Evolutionary conservation across 2,888 invertebrate species (phyloP).

Genomic region (Hyposoter didymator): DNA sequence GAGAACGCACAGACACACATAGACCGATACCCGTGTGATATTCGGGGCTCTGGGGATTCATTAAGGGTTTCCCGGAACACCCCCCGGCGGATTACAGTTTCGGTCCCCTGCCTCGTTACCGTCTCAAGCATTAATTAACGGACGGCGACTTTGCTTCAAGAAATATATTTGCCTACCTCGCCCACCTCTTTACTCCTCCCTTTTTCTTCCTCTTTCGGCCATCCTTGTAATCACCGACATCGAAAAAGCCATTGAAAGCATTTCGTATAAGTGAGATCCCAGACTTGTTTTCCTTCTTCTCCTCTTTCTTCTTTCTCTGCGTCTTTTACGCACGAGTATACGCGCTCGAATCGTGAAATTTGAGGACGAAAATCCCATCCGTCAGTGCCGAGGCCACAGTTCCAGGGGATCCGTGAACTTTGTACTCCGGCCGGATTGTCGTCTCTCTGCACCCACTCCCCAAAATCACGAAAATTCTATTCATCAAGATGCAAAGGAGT

Average conservation of each 20-base stretch:
- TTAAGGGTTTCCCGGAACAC: conserved; percentile 63
- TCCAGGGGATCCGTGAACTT: conserved; percentile 54
- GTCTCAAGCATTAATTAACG: conserved; percentile 67
- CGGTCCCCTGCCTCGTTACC: conserved; percentile 66
- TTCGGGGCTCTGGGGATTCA: conserved; percentile 65
- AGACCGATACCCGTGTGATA: conserved; percentile 58
- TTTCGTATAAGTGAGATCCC: conserved; percentile 59
- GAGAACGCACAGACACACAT: conserved; percentile 30
- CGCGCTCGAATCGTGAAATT: conserved; percentile 51
- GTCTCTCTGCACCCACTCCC: conserved; percentile 26
- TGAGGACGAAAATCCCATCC: conserved; percentile 63
- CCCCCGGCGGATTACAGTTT: conserved; percentile 66
- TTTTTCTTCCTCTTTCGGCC: conserved; percentile 33
- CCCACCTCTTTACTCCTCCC: conserved; percentile 44
- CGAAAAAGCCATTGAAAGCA: conserved; percentile 66
- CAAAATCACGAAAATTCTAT: conserved; percentile 59
- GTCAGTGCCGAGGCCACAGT: conserved; percentile 53
- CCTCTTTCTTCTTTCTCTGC: conserved; percentile 35
- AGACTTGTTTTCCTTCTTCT: conserved; percentile 50
- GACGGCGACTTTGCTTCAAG: conserved; percentile 67
- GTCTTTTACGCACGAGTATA: conserved; percentile 62
- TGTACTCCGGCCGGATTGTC: conserved; percentile 42
- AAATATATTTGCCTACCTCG: conserved; percentile 67
- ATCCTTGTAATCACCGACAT: conserved; percentile 64
- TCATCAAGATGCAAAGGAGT: conserved; percentile 42